These are phyloP conservation scores for Arctocebus calabarensis DNA, from an alignment of 2,797 vertebrate genomes.

Conservation along the genomic window DNA sequence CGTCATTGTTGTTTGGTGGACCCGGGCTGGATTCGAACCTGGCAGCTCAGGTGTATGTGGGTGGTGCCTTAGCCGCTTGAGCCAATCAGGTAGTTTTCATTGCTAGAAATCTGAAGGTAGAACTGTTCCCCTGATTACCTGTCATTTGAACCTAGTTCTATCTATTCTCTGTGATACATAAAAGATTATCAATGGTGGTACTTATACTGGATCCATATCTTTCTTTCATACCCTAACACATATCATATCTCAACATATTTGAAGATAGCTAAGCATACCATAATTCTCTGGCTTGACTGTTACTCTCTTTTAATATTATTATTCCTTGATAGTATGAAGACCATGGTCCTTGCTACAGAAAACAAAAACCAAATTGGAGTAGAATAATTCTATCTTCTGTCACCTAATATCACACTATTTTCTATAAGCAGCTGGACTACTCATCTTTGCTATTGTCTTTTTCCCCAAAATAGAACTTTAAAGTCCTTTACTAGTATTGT, in stretches of 20 bases:
- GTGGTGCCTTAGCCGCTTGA: too few relatives aligned
- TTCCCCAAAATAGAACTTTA: neutral
- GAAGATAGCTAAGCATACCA: neutral
- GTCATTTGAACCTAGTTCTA: neutral
- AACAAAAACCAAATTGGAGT: constrained; percentile 26
- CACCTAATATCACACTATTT: neutral
- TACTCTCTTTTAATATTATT: neutral
- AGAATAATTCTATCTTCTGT: neutral
- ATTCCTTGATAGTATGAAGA: neutral
- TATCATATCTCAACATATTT: neutral
- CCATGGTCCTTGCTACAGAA: neutral
- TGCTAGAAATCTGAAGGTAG: neutral
- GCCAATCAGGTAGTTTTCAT: constrained; percentile 6
- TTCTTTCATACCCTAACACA: neutral
- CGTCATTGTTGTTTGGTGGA: too few relatives aligned
- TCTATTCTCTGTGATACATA: neutral
- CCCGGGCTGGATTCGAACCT: too few relatives aligned
- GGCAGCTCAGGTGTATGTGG: too few relatives aligned
- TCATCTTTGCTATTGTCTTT: neutral
- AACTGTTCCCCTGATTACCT: constrained; percentile 5
- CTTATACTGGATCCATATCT: neutral
- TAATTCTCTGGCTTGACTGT: neutral
- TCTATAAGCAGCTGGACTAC: neutral
- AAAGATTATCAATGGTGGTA: neutral
- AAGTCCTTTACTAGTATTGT: neutral